Evolutionary conservation across 2,888 invertebrate genomes (phyloP), one percentile per base, ranked within the genome.

Genomic region (Nomada ruficornis): DNA sequence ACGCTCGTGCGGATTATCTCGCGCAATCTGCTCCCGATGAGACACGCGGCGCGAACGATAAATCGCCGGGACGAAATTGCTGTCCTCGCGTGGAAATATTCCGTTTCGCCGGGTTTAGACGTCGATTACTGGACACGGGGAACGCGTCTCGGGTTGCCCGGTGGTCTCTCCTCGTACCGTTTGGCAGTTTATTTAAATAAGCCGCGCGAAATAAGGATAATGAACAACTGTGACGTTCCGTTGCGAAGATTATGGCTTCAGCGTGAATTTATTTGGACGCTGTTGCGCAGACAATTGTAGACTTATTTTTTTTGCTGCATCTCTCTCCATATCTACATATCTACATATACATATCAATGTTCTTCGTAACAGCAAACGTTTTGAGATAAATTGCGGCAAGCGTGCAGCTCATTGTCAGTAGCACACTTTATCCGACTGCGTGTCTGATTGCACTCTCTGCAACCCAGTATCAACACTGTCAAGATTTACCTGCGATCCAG

Each of bases 1-100:
- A 55, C 47, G 79, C 70, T 65, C 71, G 80, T 77, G 82, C 80
- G 83, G 70, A 87, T 88, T 86, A 89, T 88, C 84, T 65, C 77
- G 78, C 81, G 73, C 79, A 73, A 89, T 89, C 88, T 75, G 78
- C 83, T 83, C 83, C 78, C 84, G 84, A 83, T 83, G 83, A 77
- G 81, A 79, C 78, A 70, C 79, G 54, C 54, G 36, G 59, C 29
- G 50, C 63, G 50, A 29, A 64, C 69, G 86, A 84, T 74, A 80
- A 80, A 85, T 80, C 78, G 74, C 15, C 23, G 52, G 54, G 23
- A 52, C 57, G 76, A 62, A 69, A 81, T 81, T 67, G 63, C 78
- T 26, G 44, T 10, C 42, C n/a, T 15, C 10, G 23, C 18, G 60
- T 18, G 42, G 47, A 47, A 47, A 44, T 60, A 65, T 47, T 13